These are phyloP conservation scores for Macrosoma leucophasiata DNA, from an alignment of 2,888 invertebrate species.

Conservation along the genomic window DNA sequence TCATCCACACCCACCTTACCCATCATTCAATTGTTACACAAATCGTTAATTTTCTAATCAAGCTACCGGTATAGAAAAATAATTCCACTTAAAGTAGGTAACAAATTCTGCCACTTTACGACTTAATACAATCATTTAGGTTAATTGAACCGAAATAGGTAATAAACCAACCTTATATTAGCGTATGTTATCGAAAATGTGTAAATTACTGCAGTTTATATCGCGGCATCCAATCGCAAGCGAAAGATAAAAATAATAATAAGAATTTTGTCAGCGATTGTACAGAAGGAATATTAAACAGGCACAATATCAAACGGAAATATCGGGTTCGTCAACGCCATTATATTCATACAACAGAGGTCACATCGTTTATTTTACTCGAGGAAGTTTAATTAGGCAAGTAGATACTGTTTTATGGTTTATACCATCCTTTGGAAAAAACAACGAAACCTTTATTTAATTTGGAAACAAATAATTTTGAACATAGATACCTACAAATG, in stretches of 20 bases:
- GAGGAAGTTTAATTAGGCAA: slow-evolving; percentile 34
- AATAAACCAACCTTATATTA: slow-evolving; percentile 26
- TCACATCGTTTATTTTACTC: slow-evolving; percentile 40
- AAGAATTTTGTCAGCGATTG: slow-evolving; percentile 39
- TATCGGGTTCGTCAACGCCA: slow-evolving; percentile 54
- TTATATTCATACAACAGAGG: slow-evolving; percentile 58
- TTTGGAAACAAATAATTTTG: too few species aligned
- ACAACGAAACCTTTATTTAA: too few species aligned
- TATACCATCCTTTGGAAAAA: too few species aligned
- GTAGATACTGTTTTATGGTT: too few species aligned
- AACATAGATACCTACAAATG: too few species aligned
- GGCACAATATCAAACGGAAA: slow-evolving; percentile 59
- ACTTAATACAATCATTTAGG: slow-evolving; percentile 28
- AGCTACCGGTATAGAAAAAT: too few species aligned
- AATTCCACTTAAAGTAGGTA: too few species aligned
- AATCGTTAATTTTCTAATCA: too few species aligned
- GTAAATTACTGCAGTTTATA: slow-evolving; percentile 23
- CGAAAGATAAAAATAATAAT: slow-evolving; percentile 19
- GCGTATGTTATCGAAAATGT: slow-evolving; percentile 25
- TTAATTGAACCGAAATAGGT: slow-evolving; percentile 30
- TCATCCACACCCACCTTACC: too few species aligned
- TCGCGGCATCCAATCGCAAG: slow-evolving; percentile 18
- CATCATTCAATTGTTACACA: too few species aligned
- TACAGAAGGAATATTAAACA: slow-evolving; percentile 47
- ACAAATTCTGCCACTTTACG: slow-evolving; percentile 20